These are phyloP conservation scores for Orestias chungarensis DNA, from an alignment of 2,797 vertebrate genomes.

Conservation along the genomic window DNA sequence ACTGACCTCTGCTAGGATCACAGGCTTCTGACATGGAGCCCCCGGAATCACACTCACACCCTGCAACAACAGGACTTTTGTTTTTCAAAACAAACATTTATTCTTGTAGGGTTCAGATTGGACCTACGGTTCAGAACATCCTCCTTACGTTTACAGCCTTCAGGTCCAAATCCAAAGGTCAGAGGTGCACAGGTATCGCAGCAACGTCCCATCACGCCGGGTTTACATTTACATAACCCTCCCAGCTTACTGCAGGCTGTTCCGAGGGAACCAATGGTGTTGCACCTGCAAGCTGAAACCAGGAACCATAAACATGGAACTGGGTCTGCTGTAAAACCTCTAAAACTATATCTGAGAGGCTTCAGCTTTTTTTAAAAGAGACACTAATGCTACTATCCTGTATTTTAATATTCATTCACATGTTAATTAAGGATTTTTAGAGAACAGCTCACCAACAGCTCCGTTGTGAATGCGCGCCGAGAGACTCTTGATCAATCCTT, in stretches of 20 bases:
- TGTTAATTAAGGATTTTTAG: neutral
- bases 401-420: neutral
- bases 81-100: neutral
- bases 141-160: constrained; percentile 83
- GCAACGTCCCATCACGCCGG: constrained; percentile 83
- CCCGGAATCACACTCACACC: constrained; percentile 81
- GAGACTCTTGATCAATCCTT: constrained; percentile 80
- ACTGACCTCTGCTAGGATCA: constrained; percentile 86
- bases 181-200: constrained; percentile 84
- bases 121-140: neutral
- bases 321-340: neutral
- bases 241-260: constrained; percentile 81
- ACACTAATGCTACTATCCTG: neutral
- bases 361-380: neutral
- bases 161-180: constrained; percentile 82
- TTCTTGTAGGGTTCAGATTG: neutral
- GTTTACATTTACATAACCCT: constrained; percentile 86
- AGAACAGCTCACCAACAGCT: constrained; percentile 77
- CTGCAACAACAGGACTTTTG: constrained; percentile 61
- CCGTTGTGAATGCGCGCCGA: constrained; percentile 85
- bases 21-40: constrained; percentile 81
- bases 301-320: neutral
- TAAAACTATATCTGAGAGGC: neutral
- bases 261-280: constrained; percentile 76
- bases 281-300: constrained; percentile 84